These are phyloP conservation scores for Blastobasis lacticolella DNA, from an alignment of 2,888 invertebrate genomes.

Conservation along the genomic window DNA sequence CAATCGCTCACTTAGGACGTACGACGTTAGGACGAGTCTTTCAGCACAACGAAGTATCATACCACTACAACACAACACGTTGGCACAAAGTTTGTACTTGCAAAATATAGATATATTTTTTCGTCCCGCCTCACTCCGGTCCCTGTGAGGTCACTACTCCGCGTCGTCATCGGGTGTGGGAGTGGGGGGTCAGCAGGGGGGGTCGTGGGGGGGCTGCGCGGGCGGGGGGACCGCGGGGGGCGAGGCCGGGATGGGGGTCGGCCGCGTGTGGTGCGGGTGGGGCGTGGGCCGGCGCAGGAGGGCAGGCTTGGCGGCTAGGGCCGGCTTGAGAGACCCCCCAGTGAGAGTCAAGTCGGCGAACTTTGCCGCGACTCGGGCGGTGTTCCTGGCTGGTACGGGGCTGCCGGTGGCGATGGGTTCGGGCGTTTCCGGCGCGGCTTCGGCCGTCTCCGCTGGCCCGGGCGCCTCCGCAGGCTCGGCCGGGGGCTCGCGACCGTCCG, in stretches of 20 bases:
- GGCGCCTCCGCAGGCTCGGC: background rate
- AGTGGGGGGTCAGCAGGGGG: background rate
- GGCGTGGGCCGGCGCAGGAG: slow-evolving; percentile 75
- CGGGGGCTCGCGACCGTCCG: slow-evolving; percentile 2
- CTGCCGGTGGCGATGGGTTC: slow-evolving; percentile 28
- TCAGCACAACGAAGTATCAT: too few relatives aligned
- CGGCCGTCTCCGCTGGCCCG: slow-evolving; percentile 1
- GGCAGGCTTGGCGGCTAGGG: slow-evolving; percentile 86
- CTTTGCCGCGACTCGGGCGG: slow-evolving; percentile 77
- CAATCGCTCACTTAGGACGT: too few relatives aligned
- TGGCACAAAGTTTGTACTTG: too few relatives aligned
- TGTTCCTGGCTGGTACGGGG: slow-evolving; percentile 75
- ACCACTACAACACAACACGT: too few relatives aligned
- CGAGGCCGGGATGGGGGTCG: slow-evolving; percentile 11
- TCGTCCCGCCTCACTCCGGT: too few relatives aligned
- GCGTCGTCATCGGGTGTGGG: too few relatives aligned
- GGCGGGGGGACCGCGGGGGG: slow-evolving; percentile 13
- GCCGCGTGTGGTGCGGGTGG: slow-evolving; percentile 34
- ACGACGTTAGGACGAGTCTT: too few relatives aligned
- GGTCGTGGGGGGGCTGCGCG: slow-evolving; percentile 7
- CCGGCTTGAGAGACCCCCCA: slow-evolving; percentile 80
- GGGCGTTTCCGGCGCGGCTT: slow-evolving; percentile 7
- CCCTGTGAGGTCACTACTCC: too few relatives aligned
- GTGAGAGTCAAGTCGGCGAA: slow-evolving; percentile 78
- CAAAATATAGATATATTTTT: too few relatives aligned